Percentiles rank a stretch among this genome's conserved stretches.
phyloP scores from a whole-genome alignment of 2,888 invertebrate genomes.

The Drosophila atroscutellata region DNA sequence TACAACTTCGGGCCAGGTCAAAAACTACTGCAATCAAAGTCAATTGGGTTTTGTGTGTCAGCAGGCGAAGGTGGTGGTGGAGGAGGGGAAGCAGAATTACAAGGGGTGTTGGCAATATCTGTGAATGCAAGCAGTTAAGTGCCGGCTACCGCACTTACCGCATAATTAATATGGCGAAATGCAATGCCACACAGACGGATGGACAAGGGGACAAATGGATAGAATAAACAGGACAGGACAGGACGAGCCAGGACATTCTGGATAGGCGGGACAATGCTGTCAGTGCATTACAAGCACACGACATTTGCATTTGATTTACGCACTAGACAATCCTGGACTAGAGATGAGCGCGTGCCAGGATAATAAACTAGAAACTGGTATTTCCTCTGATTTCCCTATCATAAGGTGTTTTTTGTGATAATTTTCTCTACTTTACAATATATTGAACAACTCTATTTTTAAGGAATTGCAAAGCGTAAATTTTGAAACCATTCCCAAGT shows the following conservation, averaged over 20 bases:
- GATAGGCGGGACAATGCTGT: slow-evolving; percentile 59
- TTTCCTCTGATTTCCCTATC: no score
- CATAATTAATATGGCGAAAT: slow-evolving; percentile 79
- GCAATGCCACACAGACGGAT: slow-evolving; percentile 42
- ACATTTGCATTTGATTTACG: slow-evolving; percentile 80
- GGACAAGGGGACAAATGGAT: slow-evolving; percentile 17
- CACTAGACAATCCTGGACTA: slow-evolving; percentile 45
- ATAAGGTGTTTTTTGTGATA: not conserved
- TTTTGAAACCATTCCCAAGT: not conserved
- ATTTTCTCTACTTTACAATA: not conserved
- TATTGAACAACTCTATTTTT: no score
- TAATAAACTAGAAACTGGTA: no score
- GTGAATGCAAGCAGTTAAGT: slow-evolving; percentile 55
- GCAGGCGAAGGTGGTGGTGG: not conserved
- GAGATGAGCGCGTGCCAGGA: slow-evolving; percentile 33
- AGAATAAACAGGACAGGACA: slow-evolving; percentile 44
- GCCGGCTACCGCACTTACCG: slow-evolving; percentile 58
- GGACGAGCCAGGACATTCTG: slow-evolving; percentile 3
- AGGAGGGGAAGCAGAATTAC: not conserved
- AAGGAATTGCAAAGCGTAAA: no score
- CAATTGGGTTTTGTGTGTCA: slow-evolving; percentile 35
- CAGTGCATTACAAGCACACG: slow-evolving; percentile 67
- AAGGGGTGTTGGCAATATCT: not conserved
- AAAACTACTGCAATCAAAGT: slow-evolving; percentile 71
- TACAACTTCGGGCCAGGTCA: slow-evolving; percentile 48